Percentiles rank a stretch among this genome's conserved stretches.
These are phyloP conservation scores for Bombycilla garrulus DNA, from an alignment of 2,113 vertebrate genomes.

Conservation along the genomic window DNA sequence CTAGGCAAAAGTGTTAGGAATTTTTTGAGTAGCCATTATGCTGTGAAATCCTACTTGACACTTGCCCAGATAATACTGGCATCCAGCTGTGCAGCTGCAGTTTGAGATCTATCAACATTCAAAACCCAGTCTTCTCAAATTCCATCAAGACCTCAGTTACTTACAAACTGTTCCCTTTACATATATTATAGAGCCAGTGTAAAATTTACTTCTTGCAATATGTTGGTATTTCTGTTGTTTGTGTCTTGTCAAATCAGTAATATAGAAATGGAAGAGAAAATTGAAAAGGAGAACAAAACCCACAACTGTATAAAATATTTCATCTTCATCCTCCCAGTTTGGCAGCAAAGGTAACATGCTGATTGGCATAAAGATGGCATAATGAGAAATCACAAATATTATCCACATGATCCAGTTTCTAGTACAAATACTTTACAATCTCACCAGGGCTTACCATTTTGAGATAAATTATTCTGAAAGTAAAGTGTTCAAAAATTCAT, in stretches of 20 bases:
- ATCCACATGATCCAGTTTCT: background rate
- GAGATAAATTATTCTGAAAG: background rate
- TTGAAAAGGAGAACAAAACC: background rate
- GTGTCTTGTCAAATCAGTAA: background rate
- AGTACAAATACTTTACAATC: background rate
- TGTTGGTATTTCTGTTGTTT: background rate
- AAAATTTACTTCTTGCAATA: background rate
- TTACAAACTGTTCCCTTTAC: background rate
- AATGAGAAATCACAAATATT: background rate
- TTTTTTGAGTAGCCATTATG: background rate
- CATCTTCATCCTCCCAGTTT: background rate
- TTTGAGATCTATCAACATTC: background rate
- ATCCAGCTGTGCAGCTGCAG: background rate
- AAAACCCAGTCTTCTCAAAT: background rate
- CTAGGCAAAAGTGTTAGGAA: background rate
- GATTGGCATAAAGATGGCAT: background rate
- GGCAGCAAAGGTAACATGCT: background rate
- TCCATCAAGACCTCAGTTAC: background rate
- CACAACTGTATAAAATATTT: background rate
- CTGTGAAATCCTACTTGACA: constrained; percentile 3
- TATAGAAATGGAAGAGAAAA: background rate
- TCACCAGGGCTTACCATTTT: background rate
- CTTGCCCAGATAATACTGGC: background rate
- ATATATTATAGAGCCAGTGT: background rate
- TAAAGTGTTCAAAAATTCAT: background rate